Evolutionary conservation across 2,113 vertebrate species (phyloP).

Genomic region (Grammomys surdaster): DNA sequence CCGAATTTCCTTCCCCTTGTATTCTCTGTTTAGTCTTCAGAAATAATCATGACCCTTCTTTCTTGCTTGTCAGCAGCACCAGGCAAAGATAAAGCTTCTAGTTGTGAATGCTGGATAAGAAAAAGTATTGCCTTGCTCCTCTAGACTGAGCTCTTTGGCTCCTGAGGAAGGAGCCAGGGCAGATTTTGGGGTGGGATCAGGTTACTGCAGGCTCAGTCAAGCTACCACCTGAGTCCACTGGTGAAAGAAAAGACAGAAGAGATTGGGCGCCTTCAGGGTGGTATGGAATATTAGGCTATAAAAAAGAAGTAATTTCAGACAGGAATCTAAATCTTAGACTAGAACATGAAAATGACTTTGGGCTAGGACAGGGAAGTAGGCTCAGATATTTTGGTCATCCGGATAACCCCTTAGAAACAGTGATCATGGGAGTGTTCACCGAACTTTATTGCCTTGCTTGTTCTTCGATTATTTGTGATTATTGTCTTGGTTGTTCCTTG

Average conservation of each 20-base stretch:
- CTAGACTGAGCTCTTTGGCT: background rate
- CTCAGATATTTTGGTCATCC: too few species aligned
- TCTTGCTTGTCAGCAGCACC: background rate
- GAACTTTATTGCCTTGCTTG: too few species aligned
- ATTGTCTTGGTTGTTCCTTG: too few species aligned
- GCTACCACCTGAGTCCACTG: background rate
- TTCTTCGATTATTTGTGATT: too few species aligned
- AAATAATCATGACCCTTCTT: slow-evolving; percentile 27
- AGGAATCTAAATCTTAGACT: too few species aligned
- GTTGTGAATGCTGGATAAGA: background rate
- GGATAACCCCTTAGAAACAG: too few species aligned
- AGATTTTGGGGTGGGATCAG: background rate
- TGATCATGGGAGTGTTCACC: too few species aligned
- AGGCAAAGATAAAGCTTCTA: slow-evolving; percentile 14
- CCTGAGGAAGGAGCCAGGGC: background rate
- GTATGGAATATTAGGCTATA: too few species aligned
- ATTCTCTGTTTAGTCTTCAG: background rate
- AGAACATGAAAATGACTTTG: too few species aligned
- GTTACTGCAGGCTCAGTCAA: background rate
- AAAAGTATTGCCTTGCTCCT: background rate
- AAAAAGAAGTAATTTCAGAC: too few species aligned
- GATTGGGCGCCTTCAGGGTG: too few species aligned
- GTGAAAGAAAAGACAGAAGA: background rate
- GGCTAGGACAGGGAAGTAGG: too few species aligned
- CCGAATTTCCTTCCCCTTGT: background rate